phyloP scores from a whole-genome alignment of 1,140 invertebrate genomes.

The Drosophila azteca region DNA sequence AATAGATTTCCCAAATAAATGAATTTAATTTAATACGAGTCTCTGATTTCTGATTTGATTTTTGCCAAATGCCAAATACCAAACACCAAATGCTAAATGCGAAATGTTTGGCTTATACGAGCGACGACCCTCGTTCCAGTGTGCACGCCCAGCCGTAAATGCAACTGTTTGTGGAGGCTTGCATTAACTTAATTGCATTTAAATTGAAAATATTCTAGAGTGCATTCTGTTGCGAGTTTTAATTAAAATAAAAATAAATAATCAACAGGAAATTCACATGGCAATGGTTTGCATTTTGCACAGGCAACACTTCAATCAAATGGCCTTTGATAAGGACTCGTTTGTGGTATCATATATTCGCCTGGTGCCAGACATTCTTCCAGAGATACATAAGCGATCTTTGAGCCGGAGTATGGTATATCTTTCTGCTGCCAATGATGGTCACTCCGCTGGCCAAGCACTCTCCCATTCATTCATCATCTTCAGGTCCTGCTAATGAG shows the following conservation, averaged over 20 bases:
- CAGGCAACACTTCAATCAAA: too few relatives aligned
- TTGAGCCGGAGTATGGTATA: neutral
- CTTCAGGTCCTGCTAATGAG: constrained; percentile 64
- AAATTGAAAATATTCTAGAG: constrained; percentile 63
- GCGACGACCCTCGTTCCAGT: neutral
- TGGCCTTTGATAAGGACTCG: too few relatives aligned
- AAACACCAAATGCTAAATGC: constrained; percentile 53
- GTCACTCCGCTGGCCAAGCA: constrained; percentile 46
- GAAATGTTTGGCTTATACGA: constrained; percentile 2
- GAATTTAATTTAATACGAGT: constrained; percentile 76
- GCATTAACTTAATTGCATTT: constrained; percentile 79
- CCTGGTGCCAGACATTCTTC: too few relatives aligned
- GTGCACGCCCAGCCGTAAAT: too few relatives aligned
- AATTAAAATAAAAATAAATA: constrained; percentile 65
- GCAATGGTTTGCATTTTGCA: neutral
- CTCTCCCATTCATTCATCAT: constrained; percentile 65
- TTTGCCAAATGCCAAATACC: constrained; percentile 57
- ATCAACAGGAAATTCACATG: constrained; percentile 2
- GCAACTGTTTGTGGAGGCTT: constrained; percentile 16
- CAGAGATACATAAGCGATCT: neutral
- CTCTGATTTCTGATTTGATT: constrained; percentile 68
- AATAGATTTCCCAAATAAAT: constrained; percentile 78
- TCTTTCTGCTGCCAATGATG: constrained; percentile 19
- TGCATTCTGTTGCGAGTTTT: constrained; percentile 53
- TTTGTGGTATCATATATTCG: too few relatives aligned